Evolutionary conservation across 2,888 invertebrate genomes (phyloP).

Genomic region (Macroteleia sp.): DNA sequence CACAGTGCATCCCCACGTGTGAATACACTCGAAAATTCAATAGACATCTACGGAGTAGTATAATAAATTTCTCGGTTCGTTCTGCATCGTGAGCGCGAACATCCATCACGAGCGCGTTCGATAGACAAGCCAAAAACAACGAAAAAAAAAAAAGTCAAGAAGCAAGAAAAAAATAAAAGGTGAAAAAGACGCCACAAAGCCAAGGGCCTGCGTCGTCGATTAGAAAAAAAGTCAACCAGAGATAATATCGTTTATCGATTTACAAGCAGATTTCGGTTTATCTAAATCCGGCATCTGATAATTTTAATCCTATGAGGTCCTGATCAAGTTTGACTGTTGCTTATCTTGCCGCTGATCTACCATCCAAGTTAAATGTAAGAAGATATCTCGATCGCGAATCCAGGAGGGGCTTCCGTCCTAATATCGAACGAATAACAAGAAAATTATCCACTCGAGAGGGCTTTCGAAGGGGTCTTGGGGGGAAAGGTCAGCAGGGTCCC

Average conservation of each 20-base stretch:
- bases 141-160: slow-evolving; percentile 17
- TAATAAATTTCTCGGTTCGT: slow-evolving; percentile 50
- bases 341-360: slow-evolving; percentile 69
- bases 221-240: slow-evolving; percentile 48
- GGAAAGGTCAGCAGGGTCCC: slow-evolving; percentile 32
- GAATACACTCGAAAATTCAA: slow-evolving; percentile 48
- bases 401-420: slow-evolving; percentile 69
- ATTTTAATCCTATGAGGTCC: slow-evolving; percentile 71
- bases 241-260: slow-evolving; percentile 68
- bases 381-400: slow-evolving; percentile 46
- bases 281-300: slow-evolving; percentile 81
- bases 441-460: slow-evolving; percentile 82
- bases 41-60: slow-evolving; percentile 34
- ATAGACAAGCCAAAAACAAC: slow-evolving; percentile 49
- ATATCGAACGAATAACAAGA: slow-evolving; percentile 81
- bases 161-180: background rate
- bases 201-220: slow-evolving; percentile 39
- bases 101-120: slow-evolving; percentile 50
- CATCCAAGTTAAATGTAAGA: slow-evolving; percentile 19
- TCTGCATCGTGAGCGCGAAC: slow-evolving; percentile 36
- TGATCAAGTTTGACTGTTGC: slow-evolving; percentile 60
- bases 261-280: slow-evolving; percentile 71
- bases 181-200: slow-evolving; percentile 21
- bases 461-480: slow-evolving; percentile 40
- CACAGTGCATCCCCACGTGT: slow-evolving; percentile 25